phyloP scores from a whole-genome alignment of 2,888 invertebrate species.

The Diploptera punctata region DNA sequence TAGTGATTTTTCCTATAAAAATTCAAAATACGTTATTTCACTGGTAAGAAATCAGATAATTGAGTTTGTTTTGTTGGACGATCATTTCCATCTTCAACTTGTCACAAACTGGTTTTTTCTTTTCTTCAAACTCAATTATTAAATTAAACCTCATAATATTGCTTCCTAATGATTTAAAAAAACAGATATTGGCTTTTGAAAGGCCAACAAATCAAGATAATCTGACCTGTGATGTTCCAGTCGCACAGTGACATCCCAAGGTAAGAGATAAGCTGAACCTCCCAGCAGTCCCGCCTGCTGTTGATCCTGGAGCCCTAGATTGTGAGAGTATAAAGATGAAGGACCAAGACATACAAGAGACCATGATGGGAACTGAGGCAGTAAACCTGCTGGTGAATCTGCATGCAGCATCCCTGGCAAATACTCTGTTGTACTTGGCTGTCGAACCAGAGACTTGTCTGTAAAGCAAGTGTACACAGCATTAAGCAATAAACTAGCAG shows the following conservation, averaged over 20 bases:
- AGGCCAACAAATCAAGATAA: no score
- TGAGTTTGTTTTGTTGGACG: no score
- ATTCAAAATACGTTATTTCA: no score
- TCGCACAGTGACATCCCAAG: slow-evolving; percentile 87
- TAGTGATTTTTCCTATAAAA: no score
- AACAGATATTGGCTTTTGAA: no score
- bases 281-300: slow-evolving; percentile 88
- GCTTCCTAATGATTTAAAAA: no score
- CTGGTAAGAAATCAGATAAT: no score
- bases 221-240: slow-evolving; percentile 54
- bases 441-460: slow-evolving; percentile 67
- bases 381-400: slow-evolving; percentile 72
- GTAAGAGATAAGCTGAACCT: slow-evolving; percentile 88
- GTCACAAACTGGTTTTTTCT: no score
- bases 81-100: no score
- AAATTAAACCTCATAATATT: no score
- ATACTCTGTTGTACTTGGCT: slow-evolving; percentile 88
- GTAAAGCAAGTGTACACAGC: slow-evolving; percentile 45
- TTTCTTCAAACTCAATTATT: no score
- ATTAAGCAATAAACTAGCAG: background rate
- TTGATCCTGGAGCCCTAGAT: slow-evolving; percentile 81
- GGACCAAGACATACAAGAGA: slow-evolving; percentile 88
- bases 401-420: slow-evolving; percentile 90
- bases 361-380: slow-evolving; percentile 92
- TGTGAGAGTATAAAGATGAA: slow-evolving; percentile 89